These are phyloP conservation scores for Thyatira batis DNA, from an alignment of 2,888 invertebrate species.

Conservation along the genomic window DNA sequence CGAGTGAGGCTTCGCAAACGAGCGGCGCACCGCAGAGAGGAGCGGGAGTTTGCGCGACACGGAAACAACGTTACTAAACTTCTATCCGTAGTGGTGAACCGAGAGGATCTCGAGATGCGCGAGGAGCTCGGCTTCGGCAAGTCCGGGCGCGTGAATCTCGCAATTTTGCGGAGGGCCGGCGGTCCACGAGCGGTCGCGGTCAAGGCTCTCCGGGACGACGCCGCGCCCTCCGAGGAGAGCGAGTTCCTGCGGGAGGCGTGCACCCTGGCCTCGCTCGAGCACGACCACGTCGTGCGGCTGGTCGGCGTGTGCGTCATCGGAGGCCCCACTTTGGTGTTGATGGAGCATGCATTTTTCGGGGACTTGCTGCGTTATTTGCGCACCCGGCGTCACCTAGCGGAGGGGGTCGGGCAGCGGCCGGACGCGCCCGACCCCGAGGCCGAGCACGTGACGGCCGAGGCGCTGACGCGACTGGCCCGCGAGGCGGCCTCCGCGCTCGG, in stretches of 20 bases:
- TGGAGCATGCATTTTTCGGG: conserved; percentile 96
- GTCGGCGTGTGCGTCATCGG: conserved; percentile 90
- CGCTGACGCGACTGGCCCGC: conserved; percentile 51
- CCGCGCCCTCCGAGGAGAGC: conserved; percentile 90
- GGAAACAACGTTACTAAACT: conserved; percentile 28
- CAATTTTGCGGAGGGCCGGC: conserved; percentile 40
- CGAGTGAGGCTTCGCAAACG: conserved; percentile 25
- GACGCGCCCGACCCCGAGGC: conserved; percentile 83
- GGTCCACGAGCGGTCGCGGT: conserved; percentile 86
- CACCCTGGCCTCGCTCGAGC: conserved; percentile 92
- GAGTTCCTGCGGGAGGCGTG: conserved; percentile 90
- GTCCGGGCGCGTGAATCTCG: conserved; percentile 56
- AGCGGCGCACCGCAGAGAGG: conserved; percentile 13
- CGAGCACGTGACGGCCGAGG: conserved; percentile 42
- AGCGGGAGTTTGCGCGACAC: conserved; percentile 38
- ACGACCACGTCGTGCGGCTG: conserved; percentile 91
- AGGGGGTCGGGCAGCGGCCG: conserved; percentile 68
- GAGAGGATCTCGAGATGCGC: conserved; percentile 35
- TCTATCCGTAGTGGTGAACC: conserved; percentile 34
- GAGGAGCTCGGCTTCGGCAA: conserved; percentile 55
- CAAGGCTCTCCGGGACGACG: conserved; percentile 90
- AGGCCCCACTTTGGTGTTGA: conserved; percentile 91
- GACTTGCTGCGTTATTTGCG: conserved; percentile 91
- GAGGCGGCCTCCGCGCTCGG: conserved; percentile 50
- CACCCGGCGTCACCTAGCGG: conserved; percentile 87